Percentiles rank a stretch among this genome's conserved stretches.
phyloP scores from a whole-genome alignment of 1,140 invertebrate genomes.

The Drosophila albomicans region DNA sequence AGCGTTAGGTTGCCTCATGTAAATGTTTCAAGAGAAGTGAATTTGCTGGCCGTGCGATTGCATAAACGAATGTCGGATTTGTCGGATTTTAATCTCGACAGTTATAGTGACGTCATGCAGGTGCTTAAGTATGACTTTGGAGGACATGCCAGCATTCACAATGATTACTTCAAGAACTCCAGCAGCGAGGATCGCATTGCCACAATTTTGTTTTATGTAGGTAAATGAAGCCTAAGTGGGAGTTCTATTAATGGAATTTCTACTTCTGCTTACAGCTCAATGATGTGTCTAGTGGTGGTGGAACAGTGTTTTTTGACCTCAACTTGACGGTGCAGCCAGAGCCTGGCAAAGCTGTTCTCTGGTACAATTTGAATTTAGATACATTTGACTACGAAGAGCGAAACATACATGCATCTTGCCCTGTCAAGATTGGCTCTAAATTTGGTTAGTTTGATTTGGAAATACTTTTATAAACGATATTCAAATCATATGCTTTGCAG shows the following conservation, averaged over 20 bases:
- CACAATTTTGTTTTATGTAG: slow-evolving; percentile 66
- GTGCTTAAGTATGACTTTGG: slow-evolving; percentile 89
- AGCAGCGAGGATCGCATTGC: slow-evolving; percentile 53
- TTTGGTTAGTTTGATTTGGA: not conserved
- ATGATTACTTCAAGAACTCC: slow-evolving; percentile 86
- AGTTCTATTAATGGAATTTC: not conserved
- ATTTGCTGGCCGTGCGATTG: slow-evolving; percentile 88
- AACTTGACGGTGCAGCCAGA: slow-evolving; percentile 30
- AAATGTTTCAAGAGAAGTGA: no score
- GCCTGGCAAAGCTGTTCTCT: slow-evolving; percentile 45
- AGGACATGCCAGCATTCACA: slow-evolving; percentile 89
- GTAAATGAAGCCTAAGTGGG: not conserved
- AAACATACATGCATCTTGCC: slow-evolving; percentile 35
- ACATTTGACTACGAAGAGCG: slow-evolving; percentile 1
- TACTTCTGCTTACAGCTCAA: slow-evolving; percentile 33
- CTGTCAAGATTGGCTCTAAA: slow-evolving; percentile 34
- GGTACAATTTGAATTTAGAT: slow-evolving; percentile 31
- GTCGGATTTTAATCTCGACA: slow-evolving; percentile 86
- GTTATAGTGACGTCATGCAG: slow-evolving; percentile 85
- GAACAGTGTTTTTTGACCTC: slow-evolving; percentile 28
- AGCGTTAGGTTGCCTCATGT: slow-evolving; percentile 91
- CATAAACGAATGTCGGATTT: slow-evolving; percentile 90
- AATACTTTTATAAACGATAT: no score
- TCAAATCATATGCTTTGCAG: not conserved
- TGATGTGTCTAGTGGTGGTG: slow-evolving; percentile 45